phyloP scores from a whole-genome alignment of 1,140 invertebrate genomes.

The Trichonephila inaurata region DNA sequence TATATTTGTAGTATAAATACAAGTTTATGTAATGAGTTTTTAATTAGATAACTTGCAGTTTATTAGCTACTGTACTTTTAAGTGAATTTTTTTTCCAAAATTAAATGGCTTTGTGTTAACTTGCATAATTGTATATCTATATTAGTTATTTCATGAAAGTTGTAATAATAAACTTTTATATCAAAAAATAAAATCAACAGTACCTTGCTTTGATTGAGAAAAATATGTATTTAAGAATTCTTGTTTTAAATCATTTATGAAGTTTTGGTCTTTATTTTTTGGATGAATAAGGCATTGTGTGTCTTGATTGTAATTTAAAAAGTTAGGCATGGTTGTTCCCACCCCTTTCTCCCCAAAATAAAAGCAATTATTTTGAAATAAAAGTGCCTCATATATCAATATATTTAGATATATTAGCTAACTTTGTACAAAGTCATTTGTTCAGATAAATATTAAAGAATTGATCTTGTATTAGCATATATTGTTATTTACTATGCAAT shows the following conservation, averaged over 20 bases:
- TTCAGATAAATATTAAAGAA: background rate
- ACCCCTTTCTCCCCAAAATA: background rate
- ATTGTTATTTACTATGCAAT: background rate
- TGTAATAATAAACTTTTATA: no score
- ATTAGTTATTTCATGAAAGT: no score
- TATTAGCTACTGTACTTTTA: no score
- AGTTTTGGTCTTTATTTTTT: background rate
- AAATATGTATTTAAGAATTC: background rate
- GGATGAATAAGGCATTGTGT: background rate
- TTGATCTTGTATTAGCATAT: background rate
- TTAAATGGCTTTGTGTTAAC: no score
- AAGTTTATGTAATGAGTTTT: no score
- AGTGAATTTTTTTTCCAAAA: no score
- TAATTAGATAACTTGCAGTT: no score
- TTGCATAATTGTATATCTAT: no score
- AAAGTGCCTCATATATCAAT: conserved; percentile 1
- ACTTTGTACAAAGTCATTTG: background rate
- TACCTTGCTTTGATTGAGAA: no score
- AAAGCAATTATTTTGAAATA: background rate
- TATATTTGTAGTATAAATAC: no score
- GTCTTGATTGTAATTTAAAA: background rate
- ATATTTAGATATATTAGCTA: background rate
- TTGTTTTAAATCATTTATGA: background rate
- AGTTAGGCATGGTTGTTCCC: background rate
- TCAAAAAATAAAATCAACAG: no score